Percentiles rank a stretch among this genome's conserved stretches.
Conservation (phyloP, 2,888 invertebrate genomes). For the Cinara cedri region DNA sequence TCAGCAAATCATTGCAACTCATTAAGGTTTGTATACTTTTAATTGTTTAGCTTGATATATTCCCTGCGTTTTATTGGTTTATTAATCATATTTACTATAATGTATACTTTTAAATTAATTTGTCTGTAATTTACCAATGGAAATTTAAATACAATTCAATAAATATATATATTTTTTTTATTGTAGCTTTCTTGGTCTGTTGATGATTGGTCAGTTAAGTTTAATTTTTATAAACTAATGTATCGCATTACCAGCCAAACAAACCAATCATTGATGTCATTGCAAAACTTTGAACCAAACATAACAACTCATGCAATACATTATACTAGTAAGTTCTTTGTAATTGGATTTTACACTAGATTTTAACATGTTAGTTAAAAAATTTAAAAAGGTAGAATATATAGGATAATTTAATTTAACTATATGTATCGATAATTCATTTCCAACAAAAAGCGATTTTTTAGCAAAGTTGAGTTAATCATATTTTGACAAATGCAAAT, state of each 20-base stretch:
- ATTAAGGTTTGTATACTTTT: constrained; percentile 16
- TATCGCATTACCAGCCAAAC: constrained; percentile 20
- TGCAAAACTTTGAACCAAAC: neutral
- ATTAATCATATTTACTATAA: too few species aligned
- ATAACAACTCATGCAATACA: constrained; percentile 16
- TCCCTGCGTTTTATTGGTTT: too few species aligned
- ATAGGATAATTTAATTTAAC: neutral
- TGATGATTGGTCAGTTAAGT: neutral
- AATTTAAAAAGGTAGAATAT: too few species aligned
- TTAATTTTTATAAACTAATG: constrained; percentile 35
- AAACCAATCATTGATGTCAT: constrained; percentile 25
- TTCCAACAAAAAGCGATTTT: too few species aligned
- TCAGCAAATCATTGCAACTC: constrained; percentile 18
- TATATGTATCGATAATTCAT: too few species aligned
- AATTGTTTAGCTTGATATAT: neutral
- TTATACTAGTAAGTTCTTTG: constrained; percentile 34
- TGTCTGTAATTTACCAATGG: neutral
- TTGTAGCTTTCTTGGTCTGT: constrained; percentile 34
- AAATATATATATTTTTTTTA: neutral
- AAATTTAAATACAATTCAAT: neutral
- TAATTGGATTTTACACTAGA: neutral
- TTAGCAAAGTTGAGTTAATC: too few species aligned
- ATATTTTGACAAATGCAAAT: too few species aligned
- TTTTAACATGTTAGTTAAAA: too few species aligned
- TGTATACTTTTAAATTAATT: neutral